Evolutionary conservation across 2,888 invertebrate species (phyloP).

Genomic region (Leptogaster cylindrica): DNA sequence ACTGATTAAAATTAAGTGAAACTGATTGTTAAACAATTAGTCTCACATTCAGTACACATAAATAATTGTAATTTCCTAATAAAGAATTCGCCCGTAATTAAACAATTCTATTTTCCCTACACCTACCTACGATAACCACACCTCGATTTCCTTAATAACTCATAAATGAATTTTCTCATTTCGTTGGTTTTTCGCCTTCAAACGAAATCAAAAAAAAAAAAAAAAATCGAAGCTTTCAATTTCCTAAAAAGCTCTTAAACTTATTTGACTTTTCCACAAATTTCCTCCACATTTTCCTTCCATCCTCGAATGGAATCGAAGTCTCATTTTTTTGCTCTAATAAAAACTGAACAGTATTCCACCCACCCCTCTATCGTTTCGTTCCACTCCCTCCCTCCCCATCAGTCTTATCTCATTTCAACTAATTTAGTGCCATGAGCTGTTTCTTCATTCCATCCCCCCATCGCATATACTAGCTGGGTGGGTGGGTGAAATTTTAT

Average conservation of each 20-base stretch:
- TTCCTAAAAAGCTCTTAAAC: conserved; percentile 18
- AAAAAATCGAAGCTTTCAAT: conserved; percentile 24
- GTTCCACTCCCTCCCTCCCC: not conserved
- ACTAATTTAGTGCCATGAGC: conserved; percentile 39
- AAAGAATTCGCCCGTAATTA: no score
- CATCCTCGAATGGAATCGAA: no score
- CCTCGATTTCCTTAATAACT: conserved; percentile 29
- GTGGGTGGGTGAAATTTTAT: conserved; percentile 33
- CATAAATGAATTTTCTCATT: conserved; percentile 38
- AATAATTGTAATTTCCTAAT: no score
- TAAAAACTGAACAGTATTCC: conserved; percentile 4
- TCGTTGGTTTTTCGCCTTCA: not conserved
- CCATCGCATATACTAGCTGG: not conserved
- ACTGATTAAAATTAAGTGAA: no score
- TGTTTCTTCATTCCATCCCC: conserved; percentile 25
- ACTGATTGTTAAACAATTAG: no score
- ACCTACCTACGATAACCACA: not conserved
- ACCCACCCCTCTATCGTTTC: not conserved
- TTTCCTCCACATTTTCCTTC: conserved; percentile 10
- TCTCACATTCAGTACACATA: no score
- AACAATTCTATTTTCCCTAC: conserved; percentile 27
- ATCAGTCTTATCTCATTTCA: conserved; percentile 39
- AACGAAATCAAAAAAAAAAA: not conserved
- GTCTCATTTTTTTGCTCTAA: conserved; percentile 3
- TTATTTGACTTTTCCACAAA: conserved; percentile 37